A percentile compares a stretch with the other conserved stretches of the same genome.
Conservation (phyloP, 1,140 invertebrate species). For the Helicoverpa armigera region DNA sequence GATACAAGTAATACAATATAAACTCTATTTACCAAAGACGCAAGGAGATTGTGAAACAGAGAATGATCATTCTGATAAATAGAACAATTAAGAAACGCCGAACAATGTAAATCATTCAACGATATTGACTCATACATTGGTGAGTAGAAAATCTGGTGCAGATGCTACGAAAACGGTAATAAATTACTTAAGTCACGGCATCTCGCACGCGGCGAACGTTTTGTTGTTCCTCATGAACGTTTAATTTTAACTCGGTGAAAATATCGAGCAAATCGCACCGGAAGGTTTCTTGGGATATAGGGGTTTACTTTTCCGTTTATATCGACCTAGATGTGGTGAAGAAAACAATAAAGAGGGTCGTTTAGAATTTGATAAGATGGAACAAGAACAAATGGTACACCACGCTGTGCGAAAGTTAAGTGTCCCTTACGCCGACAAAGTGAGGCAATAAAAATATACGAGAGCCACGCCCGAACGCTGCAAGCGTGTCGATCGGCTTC, state of each 20-base stretch:
- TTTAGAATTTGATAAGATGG: conserved; percentile 53
- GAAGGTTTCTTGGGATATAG: not conserved
- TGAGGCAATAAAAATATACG: conserved; percentile 74
- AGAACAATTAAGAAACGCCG: conserved; percentile 48
- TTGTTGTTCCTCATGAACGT: conserved; percentile 55
- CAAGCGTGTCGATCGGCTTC: conserved; percentile 66
- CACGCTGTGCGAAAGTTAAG: conserved; percentile 65
- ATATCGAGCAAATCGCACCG: conserved; percentile 5
- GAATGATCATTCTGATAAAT: conserved; percentile 31
- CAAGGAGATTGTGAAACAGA: conserved; percentile 6
- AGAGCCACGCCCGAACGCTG: conserved; percentile 62
- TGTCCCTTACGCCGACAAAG: conserved; percentile 66
- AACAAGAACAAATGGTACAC: conserved; percentile 59
- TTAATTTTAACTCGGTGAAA: conserved; percentile 54
- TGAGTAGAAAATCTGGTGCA: conserved; percentile 67
- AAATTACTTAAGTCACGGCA: conserved; percentile 65
- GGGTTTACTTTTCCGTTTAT: not conserved
- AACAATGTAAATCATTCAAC: conserved; percentile 70
- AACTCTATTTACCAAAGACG: conserved; percentile 41
- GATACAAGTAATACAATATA: conserved; percentile 19
- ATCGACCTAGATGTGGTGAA: conserved; percentile 7
- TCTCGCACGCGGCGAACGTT: conserved; percentile 43
- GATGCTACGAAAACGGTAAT: conserved; percentile 69
- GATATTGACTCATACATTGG: conserved; percentile 66
- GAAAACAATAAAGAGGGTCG: conserved; percentile 37